phyloP scores from a whole-genome alignment of 2,888 invertebrate species.

The Diabrotica balteata region DNA sequence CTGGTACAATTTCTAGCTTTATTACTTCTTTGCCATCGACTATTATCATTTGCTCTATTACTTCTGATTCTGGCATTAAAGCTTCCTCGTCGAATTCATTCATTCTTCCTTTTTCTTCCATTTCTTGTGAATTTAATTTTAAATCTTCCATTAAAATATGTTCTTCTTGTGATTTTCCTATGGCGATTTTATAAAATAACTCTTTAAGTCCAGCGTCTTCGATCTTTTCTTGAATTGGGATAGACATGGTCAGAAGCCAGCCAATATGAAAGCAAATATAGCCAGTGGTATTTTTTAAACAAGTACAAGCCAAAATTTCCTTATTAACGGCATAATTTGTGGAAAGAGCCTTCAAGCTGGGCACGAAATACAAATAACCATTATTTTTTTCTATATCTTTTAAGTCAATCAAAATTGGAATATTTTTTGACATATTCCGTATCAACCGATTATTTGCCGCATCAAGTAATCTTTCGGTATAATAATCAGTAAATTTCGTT shows the following conservation, averaged over 20 bases:
- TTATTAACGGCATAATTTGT: slow-evolving; percentile 16
- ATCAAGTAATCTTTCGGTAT: slow-evolving; percentile 13
- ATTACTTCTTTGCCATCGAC: slow-evolving; percentile 19
- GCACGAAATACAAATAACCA: slow-evolving; percentile 19
- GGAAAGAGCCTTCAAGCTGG: slow-evolving; percentile 12
- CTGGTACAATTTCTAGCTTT: slow-evolving; percentile 14
- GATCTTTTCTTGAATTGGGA: slow-evolving; percentile 5
- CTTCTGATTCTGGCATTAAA: background rate
- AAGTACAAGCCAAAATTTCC: slow-evolving; percentile 17
- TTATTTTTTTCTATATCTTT: slow-evolving; percentile 14
- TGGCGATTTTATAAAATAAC: slow-evolving; percentile 13
- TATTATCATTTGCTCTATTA: slow-evolving; percentile 16
- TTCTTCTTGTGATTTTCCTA: slow-evolving; percentile 3
- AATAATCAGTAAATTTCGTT: slow-evolving; percentile 17
- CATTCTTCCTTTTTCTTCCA: background rate
- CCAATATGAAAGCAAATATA: slow-evolving; percentile 18
- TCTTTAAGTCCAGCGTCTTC: slow-evolving; percentile 9
- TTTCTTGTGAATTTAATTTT: background rate
- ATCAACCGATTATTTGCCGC: slow-evolving; percentile 4
- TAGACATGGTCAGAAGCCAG: slow-evolving; percentile 10
- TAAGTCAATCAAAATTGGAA: slow-evolving; percentile 6
- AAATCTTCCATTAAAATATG: background rate
- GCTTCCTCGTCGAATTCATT: background rate
- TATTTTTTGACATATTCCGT: slow-evolving; percentile 18
- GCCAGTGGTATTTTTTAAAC: slow-evolving; percentile 20